Evolutionary conservation across 2,797 vertebrate species (phyloP).

Genomic region (Aplochiton taeniatus): DNA sequence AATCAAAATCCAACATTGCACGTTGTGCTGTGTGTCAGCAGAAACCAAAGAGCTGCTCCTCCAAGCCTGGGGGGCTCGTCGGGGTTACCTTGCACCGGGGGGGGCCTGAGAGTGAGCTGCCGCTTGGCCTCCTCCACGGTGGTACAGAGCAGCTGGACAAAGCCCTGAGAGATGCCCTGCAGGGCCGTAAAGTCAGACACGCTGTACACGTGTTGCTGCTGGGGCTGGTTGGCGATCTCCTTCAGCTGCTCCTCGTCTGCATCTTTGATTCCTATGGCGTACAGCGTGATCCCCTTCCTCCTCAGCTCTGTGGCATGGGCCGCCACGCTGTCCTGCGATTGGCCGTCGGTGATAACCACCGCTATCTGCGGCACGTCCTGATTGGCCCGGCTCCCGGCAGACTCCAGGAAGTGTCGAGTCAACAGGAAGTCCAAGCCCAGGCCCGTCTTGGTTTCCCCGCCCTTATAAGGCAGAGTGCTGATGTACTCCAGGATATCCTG

Average conservation of each 20-base stretch:
- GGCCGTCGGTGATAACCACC: conserved; percentile 76
- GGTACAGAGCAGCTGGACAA: conserved; percentile 76
- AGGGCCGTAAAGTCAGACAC: conserved; percentile 73
- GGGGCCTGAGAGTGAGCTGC: conserved; percentile 28
- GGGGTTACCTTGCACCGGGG: conserved; percentile 63
- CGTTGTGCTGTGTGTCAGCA: too few relatives aligned
- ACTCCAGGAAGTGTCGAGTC: conserved; percentile 68
- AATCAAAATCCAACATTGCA: too few relatives aligned
- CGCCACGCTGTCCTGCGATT: conserved; percentile 71
- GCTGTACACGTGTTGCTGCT: conserved; percentile 69
- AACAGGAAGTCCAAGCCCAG: conserved; percentile 73
- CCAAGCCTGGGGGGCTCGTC: too few relatives aligned
- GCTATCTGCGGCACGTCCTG: conserved; percentile 73
- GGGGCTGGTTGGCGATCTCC: conserved; percentile 72
- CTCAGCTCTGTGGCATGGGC: conserved; percentile 58
- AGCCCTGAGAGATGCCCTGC: conserved; percentile 69
- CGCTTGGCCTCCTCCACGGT: conserved; percentile 70
- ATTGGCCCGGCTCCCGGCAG: conserved; percentile 61
- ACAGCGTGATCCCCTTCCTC: conserved; percentile 69
- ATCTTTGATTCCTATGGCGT: conserved; percentile 76
- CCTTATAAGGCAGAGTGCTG: conserved; percentile 63
- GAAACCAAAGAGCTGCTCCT: too few relatives aligned
- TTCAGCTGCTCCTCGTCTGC: conserved; percentile 70
- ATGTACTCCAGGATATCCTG: conserved; percentile 63
- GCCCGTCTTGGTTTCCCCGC: conserved; percentile 70